Base-by-base conservation (phyloP, 2,888 invertebrate species). In the Drosophila mimetica region DNA sequence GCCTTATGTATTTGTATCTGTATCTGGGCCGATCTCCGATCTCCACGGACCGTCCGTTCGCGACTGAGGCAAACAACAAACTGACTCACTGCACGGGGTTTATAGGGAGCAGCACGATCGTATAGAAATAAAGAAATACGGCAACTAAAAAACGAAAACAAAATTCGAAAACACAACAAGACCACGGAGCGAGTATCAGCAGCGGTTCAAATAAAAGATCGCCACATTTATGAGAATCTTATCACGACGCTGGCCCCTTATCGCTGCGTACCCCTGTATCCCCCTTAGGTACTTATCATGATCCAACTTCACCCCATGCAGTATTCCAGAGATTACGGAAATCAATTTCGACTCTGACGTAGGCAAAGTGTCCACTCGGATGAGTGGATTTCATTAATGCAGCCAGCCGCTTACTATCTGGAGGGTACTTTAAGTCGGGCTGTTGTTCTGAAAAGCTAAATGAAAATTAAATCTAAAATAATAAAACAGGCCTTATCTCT, bases 41-140 rank as follows among this genome's bases (percentile, higher is more conserved):
- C 39, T 39, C 37, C 39, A 39, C 39, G 18, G 39, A 39, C 16
- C 86, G 88, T 86, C 77, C 79, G 83, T 75, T 74, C 86, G 71
- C 76, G 75, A 39, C 79, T 80, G 76, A 61, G 79, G 79, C 78
- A 64, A 79, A 71, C 76, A 81, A 75, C 74, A 77, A 81, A 89
- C 89, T 89, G 88, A 90, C 76, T 86, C 78, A 71, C 74, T 80
- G 71, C 76, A 74, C 65, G 65, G 72, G 74, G 75, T 72, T 71
- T 75, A 74, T 71, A 66, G 67, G 70, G 61, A 81, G 58, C 79
- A 66, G 44, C 64, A 60, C 75, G 79, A 87, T 89, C 83, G 77
- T 81, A 72, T 75, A 75, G 54, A 65, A 63, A 72, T 71, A 72
- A 75, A 67, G 30, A 50, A 50, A 71, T 34, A 61, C 22, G 32